Conservation (phyloP, 2,888 invertebrate genomes). For the Piscicola geometra region DNA sequence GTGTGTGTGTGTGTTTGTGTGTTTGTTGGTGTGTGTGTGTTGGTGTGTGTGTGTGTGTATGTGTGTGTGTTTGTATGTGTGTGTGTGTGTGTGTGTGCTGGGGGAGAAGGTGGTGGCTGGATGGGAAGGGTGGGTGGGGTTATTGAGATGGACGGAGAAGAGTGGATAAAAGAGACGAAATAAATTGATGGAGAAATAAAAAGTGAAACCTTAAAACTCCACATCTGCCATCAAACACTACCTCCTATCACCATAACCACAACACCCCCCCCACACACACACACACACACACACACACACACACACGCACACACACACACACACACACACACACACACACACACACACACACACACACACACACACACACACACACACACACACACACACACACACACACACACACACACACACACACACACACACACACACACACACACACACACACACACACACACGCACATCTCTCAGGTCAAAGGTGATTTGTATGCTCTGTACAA, state of each 20-base stretch:
- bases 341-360: constrained; percentile 23
- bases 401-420: constrained; percentile 23
- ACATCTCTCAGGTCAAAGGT: constrained; percentile 95
- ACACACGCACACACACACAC: constrained; percentile 24
- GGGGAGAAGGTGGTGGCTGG: no score
- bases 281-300: constrained; percentile 19
- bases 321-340: constrained; percentile 16
- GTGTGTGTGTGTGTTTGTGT: no score
- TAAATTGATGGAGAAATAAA: no score
- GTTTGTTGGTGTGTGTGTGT: no score
- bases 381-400: constrained; percentile 25
- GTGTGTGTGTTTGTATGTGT: no score
- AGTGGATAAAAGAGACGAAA: no score
- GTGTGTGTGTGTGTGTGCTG: no score
- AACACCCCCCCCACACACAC: neutral
- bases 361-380: constrained; percentile 20
- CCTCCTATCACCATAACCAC: neutral
- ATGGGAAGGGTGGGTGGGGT: no score
- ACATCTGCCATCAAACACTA: neutral
- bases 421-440: constrained; percentile 25
- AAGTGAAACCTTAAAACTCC: neutral
- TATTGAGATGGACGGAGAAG: no score
- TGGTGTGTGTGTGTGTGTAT: no score
- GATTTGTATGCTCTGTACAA: constrained; percentile 87
- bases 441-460: constrained; percentile 50